Evolutionary conservation across 1,140 invertebrate species (phyloP).

Genomic region (Protaetia brevitarsis): DNA sequence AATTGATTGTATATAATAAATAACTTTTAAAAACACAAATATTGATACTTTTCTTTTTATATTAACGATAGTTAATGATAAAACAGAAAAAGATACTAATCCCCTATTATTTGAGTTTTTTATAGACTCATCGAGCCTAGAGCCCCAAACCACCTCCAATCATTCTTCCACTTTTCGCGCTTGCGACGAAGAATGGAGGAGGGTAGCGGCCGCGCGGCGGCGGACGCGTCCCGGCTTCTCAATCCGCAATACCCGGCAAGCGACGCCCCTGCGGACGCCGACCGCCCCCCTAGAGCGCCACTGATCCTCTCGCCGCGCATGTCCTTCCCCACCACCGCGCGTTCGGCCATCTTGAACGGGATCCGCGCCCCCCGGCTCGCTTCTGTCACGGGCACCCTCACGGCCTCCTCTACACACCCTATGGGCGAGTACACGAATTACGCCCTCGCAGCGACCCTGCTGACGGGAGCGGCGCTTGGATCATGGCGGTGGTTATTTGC

Average conservation of each 20-base stretch:
- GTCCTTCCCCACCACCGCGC: constrained; percentile 74
- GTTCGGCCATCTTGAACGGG: constrained; percentile 67
- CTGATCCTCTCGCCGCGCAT: constrained; percentile 84
- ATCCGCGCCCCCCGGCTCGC: constrained; percentile 66
- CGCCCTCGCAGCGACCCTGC: constrained; percentile 74
- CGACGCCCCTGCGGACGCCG: constrained; percentile 64
- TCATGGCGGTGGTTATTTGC: constrained; percentile 93
- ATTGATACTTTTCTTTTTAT: no score
- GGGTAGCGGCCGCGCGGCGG: constrained; percentile 68
- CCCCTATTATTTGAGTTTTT: no score
- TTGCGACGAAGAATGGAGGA: constrained; percentile 75
- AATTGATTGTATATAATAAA: no score
- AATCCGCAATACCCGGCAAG: constrained; percentile 60
- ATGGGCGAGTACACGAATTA: constrained; percentile 86
- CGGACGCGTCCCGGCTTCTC: constrained; percentile 72
- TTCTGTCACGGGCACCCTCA: constrained; percentile 56
- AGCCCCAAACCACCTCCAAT: not conserved
- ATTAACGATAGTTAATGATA: no score
- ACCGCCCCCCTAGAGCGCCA: constrained; percentile 75
- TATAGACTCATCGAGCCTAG: no score
- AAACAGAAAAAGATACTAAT: no score
- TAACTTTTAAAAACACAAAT: no score
- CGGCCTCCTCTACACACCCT: constrained; percentile 71
- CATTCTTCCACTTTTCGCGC: constrained; percentile 49
- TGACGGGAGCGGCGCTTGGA: constrained; percentile 78